A percentile compares a stretch with the other conserved stretches of the same genome.
phyloP scores from a whole-genome alignment of 2,113 vertebrate species.

The Buteo buteo region DNA sequence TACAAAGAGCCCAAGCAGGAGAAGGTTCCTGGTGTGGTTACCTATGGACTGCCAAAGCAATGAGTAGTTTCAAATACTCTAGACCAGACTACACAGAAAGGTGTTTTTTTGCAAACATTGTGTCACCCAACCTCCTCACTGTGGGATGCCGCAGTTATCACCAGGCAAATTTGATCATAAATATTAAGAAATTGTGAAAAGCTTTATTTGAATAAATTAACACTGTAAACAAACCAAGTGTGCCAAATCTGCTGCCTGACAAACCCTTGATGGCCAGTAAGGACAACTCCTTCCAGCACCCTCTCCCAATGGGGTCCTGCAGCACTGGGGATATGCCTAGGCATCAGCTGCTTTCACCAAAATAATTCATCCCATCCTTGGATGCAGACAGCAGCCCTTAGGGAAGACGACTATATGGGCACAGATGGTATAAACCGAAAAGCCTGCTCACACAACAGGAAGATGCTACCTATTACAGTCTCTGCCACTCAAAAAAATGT shows the following conservation, averaged over 20 bases:
- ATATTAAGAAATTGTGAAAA: neutral
- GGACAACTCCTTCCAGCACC: neutral
- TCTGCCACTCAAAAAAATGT: neutral
- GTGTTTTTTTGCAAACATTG: fast-evolving
- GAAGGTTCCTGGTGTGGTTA: neutral
- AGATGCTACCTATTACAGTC: too few relatives aligned
- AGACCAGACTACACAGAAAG: too few relatives aligned
- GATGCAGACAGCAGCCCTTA: neutral
- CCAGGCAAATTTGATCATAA: neutral
- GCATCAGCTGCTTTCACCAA: neutral
- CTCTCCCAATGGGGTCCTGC: fast-evolving
- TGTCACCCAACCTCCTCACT: neutral
- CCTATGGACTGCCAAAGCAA: neutral
- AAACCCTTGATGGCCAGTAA: fast-evolving
- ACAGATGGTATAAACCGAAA: too few relatives aligned
- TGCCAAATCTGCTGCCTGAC: neutral
- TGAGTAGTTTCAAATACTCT: neutral
- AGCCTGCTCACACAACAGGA: neutral
- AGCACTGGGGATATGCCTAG: neutral
- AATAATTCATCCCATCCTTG: neutral
- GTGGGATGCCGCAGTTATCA: neutral
- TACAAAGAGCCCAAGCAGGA: neutral
- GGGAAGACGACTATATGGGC: fast-evolving
- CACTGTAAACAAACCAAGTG: neutral
- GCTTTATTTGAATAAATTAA: neutral